Conservation (phyloP, 2,888 invertebrate genomes). For the Oscheius sp. region DNA sequence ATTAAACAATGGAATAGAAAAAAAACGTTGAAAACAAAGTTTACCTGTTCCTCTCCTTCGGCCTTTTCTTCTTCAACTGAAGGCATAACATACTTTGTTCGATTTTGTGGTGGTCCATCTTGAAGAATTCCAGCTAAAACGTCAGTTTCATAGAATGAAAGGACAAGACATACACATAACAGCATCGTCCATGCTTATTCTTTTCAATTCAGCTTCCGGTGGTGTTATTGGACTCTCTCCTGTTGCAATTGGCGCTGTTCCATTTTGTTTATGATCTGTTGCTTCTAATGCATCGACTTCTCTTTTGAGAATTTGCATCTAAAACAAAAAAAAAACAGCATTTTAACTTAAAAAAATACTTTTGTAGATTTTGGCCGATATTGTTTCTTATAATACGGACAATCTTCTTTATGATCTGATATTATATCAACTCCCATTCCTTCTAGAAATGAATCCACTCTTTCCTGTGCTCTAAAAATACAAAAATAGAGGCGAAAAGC, state of each 20-base stretch:
- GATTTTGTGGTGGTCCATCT: slow-evolving; percentile 26
- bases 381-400: slow-evolving; percentile 51
- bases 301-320: slow-evolving; percentile 50
- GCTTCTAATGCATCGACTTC: slow-evolving; percentile 40
- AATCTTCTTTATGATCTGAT: slow-evolving; percentile 58
- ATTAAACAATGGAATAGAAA: not conserved
- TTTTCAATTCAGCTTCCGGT: slow-evolving; percentile 15
- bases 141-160: not conserved
- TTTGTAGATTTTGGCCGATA: slow-evolving; percentile 36
- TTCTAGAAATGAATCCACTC: slow-evolving; percentile 55
- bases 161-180: slow-evolving; percentile 43
- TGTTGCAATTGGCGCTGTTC: slow-evolving; percentile 38
- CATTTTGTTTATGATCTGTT: not conserved
- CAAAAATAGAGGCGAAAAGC: not conserved
- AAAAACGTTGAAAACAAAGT: slow-evolving; percentile 2
- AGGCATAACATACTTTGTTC: not conserved
- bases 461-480: slow-evolving; percentile 52
- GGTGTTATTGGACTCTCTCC: slow-evolving; percentile 31
- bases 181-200: slow-evolving; percentile 44
- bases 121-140: slow-evolving; percentile 55
- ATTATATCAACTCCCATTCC: slow-evolving; percentile 53
- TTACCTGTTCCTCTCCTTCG: slow-evolving; percentile 20
- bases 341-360: not conserved
- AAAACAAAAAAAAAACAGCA: slow-evolving; percentile 2
- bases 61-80: slow-evolving; percentile 12